Evolutionary conservation across 2,797 vertebrate genomes (phyloP).

Genomic region (Numenius phaeopus): DNA sequence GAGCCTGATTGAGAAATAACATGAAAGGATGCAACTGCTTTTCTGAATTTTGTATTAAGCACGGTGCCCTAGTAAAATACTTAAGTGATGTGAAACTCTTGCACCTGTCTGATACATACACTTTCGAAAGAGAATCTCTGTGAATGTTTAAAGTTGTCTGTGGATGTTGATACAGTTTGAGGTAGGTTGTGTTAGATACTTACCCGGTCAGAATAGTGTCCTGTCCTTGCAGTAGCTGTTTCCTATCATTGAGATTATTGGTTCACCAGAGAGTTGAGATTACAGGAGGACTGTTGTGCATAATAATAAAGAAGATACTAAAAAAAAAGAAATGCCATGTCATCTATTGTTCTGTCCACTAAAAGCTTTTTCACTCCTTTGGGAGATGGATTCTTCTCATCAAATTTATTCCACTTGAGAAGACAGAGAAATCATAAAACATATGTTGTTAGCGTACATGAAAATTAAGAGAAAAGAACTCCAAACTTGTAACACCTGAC

Average conservation of each 20-base stretch:
- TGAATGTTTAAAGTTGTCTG: neutral
- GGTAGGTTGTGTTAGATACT: neutral
- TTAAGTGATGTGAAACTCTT: neutral
- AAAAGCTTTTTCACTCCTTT: neutral
- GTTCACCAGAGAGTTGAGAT: neutral
- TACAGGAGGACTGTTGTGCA: neutral
- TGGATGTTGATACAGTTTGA: neutral
- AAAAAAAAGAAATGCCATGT: neutral
- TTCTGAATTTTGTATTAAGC: neutral
- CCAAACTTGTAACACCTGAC: neutral
- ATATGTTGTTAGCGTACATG: neutral
- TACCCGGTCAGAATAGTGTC: neutral
- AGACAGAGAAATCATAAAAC: neutral
- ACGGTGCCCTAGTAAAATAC: neutral
- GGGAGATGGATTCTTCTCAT: neutral
- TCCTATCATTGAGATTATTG: neutral
- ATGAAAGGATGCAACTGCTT: neutral
- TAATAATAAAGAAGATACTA: neutral
- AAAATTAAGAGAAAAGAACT: neutral
- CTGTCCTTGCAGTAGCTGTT: neutral
- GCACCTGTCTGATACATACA: neutral
- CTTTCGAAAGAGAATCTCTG: neutral
- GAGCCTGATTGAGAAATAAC: neutral
- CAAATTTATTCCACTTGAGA: neutral
- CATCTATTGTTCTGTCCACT: neutral